phyloP scores from a whole-genome alignment of 2,888 invertebrate genomes.

The Biston betularia region DNA sequence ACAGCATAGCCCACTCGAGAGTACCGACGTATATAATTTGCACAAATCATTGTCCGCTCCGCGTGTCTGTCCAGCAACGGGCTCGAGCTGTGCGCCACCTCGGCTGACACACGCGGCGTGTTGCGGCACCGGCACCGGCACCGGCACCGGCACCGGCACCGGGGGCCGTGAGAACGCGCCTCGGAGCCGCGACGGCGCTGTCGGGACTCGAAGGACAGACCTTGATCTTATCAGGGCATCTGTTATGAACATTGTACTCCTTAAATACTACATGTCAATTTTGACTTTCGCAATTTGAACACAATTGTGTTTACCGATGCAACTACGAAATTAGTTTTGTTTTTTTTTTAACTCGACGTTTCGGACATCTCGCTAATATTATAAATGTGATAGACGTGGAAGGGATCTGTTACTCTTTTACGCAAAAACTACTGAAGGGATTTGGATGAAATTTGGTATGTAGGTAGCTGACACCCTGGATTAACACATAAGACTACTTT shows the following conservation, averaged over 20 bases:
- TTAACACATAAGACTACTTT: no score
- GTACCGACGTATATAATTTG: constrained; percentile 61
- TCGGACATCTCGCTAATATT: no score
- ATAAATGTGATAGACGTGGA: no score
- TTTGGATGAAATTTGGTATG: no score
- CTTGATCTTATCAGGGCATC: constrained; percentile 18
- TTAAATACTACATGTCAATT: not conserved
- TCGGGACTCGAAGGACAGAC: not conserved
- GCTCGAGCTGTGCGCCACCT: not conserved
- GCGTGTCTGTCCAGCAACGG: constrained; percentile 30
- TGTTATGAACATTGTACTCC: constrained; percentile 4
- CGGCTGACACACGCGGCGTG: constrained; percentile 17
- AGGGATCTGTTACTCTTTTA: no score
- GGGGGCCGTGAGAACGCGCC: constrained; percentile 11
- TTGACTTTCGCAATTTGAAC: no score
- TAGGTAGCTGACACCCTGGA: no score
- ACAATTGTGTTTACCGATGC: no score
- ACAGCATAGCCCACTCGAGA: constrained; percentile 32
- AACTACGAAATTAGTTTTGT: no score
- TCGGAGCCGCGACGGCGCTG: not conserved
- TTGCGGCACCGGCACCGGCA: constrained; percentile 32
- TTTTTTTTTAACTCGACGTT: no score
- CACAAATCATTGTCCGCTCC: constrained; percentile 69
- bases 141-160: no score
- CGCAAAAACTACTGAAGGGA: no score